Conservation (phyloP, 37 sponge, comb jelly and placozoan species). For the Diacarnus erythraeanus region DNA sequence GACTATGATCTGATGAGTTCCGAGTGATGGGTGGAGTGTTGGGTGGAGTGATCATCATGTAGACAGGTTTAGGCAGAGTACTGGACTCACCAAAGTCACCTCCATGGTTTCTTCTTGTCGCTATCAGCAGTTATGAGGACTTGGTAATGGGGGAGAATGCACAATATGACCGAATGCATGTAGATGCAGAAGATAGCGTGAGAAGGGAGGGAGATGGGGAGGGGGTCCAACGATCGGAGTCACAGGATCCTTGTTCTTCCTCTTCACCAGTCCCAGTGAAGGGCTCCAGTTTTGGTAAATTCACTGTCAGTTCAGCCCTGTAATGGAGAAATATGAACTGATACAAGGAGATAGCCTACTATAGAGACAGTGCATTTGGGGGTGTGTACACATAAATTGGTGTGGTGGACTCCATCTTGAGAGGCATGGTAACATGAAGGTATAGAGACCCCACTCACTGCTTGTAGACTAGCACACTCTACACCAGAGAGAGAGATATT, state of each 20-base stretch:
- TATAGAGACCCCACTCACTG: no score
- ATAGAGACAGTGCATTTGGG: no score
- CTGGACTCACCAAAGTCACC: no score
- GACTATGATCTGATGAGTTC: no score
- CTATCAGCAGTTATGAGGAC: not conserved
- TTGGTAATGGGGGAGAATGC: slow-evolving; percentile 17
- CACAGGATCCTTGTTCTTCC: not conserved
- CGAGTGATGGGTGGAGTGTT: no score
- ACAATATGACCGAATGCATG: not conserved
- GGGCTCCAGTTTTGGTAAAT: slow-evolving; percentile 72
- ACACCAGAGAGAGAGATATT: no score
- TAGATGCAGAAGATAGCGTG: not conserved
- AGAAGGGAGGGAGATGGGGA: slow-evolving; percentile 19
- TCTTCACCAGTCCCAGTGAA: slow-evolving; percentile 17
- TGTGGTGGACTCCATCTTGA: not conserved
- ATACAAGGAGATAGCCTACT: not conserved
- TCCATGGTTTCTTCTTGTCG: no score
- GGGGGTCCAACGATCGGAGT: not conserved
- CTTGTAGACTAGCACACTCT: no score
- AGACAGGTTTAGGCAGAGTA: no score
- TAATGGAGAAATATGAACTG: not conserved
- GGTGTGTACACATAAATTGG: no score
- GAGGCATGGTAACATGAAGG: not conserved
- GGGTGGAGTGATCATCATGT: no score
- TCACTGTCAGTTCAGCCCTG: slow-evolving; percentile 66